Conservation (phyloP, 2,113 vertebrate genomes). For the Dinomys branickii region DNA sequence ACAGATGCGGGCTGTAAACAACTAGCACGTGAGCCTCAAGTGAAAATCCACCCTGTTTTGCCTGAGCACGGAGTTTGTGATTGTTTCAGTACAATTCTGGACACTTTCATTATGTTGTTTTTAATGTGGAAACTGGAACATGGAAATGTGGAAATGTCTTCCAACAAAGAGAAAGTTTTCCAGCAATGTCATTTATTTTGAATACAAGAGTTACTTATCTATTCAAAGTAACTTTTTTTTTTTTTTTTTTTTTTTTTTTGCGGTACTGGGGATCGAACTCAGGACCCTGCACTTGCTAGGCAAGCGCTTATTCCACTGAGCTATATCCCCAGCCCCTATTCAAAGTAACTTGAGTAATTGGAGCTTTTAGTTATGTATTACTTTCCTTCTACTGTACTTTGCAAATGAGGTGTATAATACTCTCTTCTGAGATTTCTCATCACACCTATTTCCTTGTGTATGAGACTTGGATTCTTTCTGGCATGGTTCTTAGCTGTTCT, state of each 20-base stretch:
- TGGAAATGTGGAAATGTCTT: constrained; percentile 50
- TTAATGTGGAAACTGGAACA: constrained; percentile 13
- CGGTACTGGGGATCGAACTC: no score
- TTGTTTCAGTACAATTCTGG: constrained; percentile 45
- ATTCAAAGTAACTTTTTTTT: constrained; percentile 36
- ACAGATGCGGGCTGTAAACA: constrained; percentile 49
- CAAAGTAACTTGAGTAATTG: constrained; percentile 31
- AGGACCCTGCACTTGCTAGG: no score
- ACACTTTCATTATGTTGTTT: background rate
- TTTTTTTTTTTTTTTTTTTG: no score
- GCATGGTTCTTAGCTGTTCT: background rate
- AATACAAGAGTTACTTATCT: constrained; percentile 43
- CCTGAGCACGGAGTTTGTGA: background rate
- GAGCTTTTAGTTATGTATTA: constrained; percentile 24
- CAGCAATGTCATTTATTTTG: constrained; percentile 28
- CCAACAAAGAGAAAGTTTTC: constrained; percentile 36
- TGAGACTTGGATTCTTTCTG: background rate
- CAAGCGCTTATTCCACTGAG: no score
- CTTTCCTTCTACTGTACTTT: constrained; percentile 48
- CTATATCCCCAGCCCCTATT: no score
- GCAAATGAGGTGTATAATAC: background rate
- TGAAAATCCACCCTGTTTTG: background rate
- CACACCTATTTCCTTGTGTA: constrained; percentile 39
- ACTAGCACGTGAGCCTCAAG: constrained; percentile 21
- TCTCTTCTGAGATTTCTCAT: background rate